A percentile compares a stretch with the other conserved stretches of the same genome.
Evolutionary conservation across 2,888 invertebrate genomes (phyloP).

Genomic region (Fragum whitleyi): DNA sequence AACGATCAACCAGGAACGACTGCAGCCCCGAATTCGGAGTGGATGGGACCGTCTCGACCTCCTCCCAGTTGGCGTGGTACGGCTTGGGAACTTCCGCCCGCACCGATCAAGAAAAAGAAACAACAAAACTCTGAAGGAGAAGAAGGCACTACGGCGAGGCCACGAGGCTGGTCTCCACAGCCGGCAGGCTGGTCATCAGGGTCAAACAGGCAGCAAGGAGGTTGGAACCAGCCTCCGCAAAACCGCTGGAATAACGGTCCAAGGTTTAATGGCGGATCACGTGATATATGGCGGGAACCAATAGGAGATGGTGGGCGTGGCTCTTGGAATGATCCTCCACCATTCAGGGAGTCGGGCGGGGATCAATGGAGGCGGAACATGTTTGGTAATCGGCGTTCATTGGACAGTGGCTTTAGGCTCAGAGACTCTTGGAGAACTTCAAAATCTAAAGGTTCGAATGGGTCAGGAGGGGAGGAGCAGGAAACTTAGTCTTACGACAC

Average conservation of each 20-base stretch:
- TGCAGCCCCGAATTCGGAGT: neutral
- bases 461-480: constrained; percentile 3
- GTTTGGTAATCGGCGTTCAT: constrained; percentile 1
- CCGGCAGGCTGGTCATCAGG: neutral
- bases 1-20: neutral
- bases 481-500: no score
- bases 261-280: constrained; percentile 16
- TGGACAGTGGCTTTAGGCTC: constrained; percentile 17
- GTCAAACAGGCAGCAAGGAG: neutral
- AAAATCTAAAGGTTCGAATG: neutral
- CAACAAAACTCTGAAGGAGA: neutral
- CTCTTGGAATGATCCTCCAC: constrained; percentile 6
- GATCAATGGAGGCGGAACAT: constrained; percentile 9
- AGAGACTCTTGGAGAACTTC: constrained; percentile 9
- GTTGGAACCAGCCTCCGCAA: constrained; percentile 1
- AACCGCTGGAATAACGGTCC: constrained; percentile 16
- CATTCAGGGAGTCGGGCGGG: neutral
- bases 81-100: constrained; percentile 18
- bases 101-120: constrained; percentile 10
- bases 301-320: neutral
- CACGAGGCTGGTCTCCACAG: neutral
- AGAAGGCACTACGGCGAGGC: neutral
- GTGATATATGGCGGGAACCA: constrained; percentile 19
- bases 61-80: constrained; percentile 25
- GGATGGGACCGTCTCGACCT: neutral